Evolutionary conservation across 1,140 invertebrate genomes (phyloP), one percentile per base, ranked within the genome.

Genomic region (Drosophila burlai): DNA sequence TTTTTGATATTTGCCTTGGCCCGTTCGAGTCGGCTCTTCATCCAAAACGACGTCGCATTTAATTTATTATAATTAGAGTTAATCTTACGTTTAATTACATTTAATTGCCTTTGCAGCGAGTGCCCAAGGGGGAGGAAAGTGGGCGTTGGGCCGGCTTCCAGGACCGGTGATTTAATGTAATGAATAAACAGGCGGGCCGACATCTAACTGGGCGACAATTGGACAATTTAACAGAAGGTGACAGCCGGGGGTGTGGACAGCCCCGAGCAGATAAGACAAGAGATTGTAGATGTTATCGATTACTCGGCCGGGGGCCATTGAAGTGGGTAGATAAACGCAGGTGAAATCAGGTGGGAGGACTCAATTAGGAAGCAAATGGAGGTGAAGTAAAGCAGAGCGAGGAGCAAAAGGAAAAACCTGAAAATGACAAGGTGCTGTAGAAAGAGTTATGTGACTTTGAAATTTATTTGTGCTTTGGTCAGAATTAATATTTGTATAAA

Each of bases 21-120:
- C 61, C 64, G 67, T 50, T 80, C 79, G 69, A 68, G 50, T 66
- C 59, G 63, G 61, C 62, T 63, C 52, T 52, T 34, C 59, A 54
- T 60, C 45, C 64, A 68, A 45, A 77, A 63, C 64, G 71, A 69
- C 61, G 57, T 67, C 49, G 68, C 83, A 79, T 73, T 89, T 90
- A 89, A 89, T 89, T 89, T 77, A 90, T 89, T 85, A 81, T 84
- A 89, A 89, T 89, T 89, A 76, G 85, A 80, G 81, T 81, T 89
- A 89, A 89, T 90, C 85, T 90, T 84, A 77, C 75, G 67, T 76
- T 90, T 90, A 90, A 89, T 89, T 90, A 89, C 75, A 81, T 85
- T 90, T 79, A 77, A 89, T 89, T 89, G 78, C 81, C 78, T 71
- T 73, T 81, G 58, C 57, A 42, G 24, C 42, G 45, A 45, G 11